These are phyloP conservation scores for Taurulus bubalis DNA, from an alignment of 2,113 vertebrate genomes.

Conservation along the genomic window DNA sequence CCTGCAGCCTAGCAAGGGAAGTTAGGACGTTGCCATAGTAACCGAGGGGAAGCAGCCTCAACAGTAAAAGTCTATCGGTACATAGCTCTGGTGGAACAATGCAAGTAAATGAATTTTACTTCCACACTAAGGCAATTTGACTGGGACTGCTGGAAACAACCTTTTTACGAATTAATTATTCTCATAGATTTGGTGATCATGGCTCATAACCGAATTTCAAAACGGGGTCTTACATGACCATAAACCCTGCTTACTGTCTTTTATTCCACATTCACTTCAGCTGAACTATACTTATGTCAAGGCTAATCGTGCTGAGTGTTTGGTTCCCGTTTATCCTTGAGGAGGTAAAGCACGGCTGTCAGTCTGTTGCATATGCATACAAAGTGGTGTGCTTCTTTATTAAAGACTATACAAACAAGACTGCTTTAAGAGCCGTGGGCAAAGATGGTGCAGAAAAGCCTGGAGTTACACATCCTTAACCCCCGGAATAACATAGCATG, in stretches of 20 bases:
- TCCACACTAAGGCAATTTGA: slow-evolving; percentile 83
- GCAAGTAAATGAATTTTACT: slow-evolving; percentile 79
- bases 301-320: slow-evolving; percentile 53
- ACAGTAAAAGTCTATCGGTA: slow-evolving; percentile 87
- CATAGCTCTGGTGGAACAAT: slow-evolving; percentile 81
- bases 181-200: slow-evolving; percentile 80
- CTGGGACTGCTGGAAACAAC: slow-evolving; percentile 63
- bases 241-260: slow-evolving; percentile 75
- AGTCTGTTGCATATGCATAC: slow-evolving; percentile 83
- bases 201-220: slow-evolving; percentile 55
- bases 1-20: slow-evolving; percentile 83
- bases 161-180: slow-evolving; percentile 58
- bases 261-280: slow-evolving; percentile 47
- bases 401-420: slow-evolving; percentile 67
- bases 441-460: slow-evolving; percentile 63
- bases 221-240: slow-evolving; percentile 59
- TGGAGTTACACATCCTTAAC: slow-evolving; percentile 74
- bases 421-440: slow-evolving; percentile 59
- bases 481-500: slow-evolving; percentile 73
- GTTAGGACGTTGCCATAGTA: slow-evolving; percentile 92
- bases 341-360: slow-evolving; percentile 69
- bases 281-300: slow-evolving; percentile 61
- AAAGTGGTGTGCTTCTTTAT: slow-evolving; percentile 76
- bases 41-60: slow-evolving; percentile 88
- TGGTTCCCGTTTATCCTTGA: slow-evolving; percentile 71